Percentiles rank a stretch among this genome's conserved stretches.
Evolutionary conservation across 2,888 invertebrate species (phyloP).

Genomic region (Caradrina kadenii): DNA sequence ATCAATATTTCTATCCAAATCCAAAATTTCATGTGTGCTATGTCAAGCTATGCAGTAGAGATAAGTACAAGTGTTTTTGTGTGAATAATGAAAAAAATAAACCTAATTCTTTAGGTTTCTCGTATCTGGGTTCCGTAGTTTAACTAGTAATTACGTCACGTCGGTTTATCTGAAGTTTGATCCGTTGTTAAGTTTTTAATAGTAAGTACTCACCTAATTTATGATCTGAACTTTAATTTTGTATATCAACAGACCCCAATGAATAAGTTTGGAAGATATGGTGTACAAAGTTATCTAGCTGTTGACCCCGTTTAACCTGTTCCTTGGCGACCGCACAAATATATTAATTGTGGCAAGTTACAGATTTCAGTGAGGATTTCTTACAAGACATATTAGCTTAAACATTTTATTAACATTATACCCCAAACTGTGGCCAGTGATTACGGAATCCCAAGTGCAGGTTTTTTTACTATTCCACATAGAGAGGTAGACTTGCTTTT

Average conservation of each 20-base stretch:
- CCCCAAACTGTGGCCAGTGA: constrained; percentile 34
- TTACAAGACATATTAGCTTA: constrained; percentile 28
- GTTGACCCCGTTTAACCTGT: constrained; percentile 43
- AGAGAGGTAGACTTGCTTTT: constrained; percentile 46
- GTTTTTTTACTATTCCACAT: constrained; percentile 45
- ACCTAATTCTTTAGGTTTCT: constrained; percentile 1
- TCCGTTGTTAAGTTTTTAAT: not conserved
- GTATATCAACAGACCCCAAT: constrained; percentile 31
- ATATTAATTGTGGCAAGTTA: constrained; percentile 52
- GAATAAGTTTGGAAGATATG: constrained; percentile 42
- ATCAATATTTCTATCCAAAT: not conserved
- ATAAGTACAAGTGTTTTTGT: constrained; percentile 2
- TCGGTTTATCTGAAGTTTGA: constrained; percentile 1
- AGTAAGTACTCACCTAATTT: constrained; percentile 10
- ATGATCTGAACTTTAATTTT: constrained; percentile 45
- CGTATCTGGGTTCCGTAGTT: constrained; percentile 47
- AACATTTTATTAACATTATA: constrained; percentile 26
- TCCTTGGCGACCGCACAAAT: constrained; percentile 49
- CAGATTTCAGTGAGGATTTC: constrained; percentile 46
- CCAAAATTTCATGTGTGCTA: constrained; percentile 7
- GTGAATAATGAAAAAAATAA: constrained; percentile 30
- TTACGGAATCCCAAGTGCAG: constrained; percentile 50
- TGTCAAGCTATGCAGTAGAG: constrained; percentile 37
- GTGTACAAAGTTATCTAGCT: constrained; percentile 46
- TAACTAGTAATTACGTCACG: constrained; percentile 3